Percentiles rank a stretch among this genome's conserved stretches.
Conservation (phyloP, 1,140 invertebrate genomes). For the Zaprionus inermis region DNA sequence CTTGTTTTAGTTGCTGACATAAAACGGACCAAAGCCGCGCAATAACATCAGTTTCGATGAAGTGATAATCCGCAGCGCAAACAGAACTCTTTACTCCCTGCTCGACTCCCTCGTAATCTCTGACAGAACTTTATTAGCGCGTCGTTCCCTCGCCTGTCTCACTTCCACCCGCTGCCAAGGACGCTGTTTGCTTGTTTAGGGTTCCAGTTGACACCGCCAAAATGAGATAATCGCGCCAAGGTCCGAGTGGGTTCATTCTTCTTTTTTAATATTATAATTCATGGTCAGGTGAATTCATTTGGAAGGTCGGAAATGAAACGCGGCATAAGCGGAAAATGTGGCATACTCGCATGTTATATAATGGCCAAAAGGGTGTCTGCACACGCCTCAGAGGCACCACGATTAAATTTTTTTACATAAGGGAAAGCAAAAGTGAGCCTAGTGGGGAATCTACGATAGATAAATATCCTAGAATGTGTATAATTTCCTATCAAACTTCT, state of each 20-base stretch:
- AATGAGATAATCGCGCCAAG: conserved; percentile 34
- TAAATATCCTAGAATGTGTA: neutral
- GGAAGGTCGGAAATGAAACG: conserved; percentile 1
- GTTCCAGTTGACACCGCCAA: neutral
- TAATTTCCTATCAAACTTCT: neutral
- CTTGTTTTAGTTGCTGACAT: conserved; percentile 15
- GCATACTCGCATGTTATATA: neutral
- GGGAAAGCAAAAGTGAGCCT: neutral
- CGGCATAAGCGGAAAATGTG: neutral
- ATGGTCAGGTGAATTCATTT: neutral
- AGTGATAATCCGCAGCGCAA: conserved; percentile 44
- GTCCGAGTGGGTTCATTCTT: neutral
- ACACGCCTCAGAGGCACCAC: neutral
- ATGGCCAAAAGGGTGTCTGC: neutral
- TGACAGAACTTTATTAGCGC: conserved; percentile 24
- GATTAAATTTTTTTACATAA: neutral
- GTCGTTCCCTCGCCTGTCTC: neutral
- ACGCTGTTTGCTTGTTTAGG: conserved; percentile 40
- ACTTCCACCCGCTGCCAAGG: neutral
- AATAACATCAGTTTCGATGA: conserved; percentile 44
- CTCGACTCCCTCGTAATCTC: conserved; percentile 26
- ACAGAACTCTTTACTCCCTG: conserved; percentile 14
- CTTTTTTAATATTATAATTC: conserved; percentile 5
- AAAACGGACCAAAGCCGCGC: conserved; percentile 12
- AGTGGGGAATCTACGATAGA: neutral